phyloP scores from a whole-genome alignment of 2,797 vertebrate genomes.

The Malurus leucopterus region DNA sequence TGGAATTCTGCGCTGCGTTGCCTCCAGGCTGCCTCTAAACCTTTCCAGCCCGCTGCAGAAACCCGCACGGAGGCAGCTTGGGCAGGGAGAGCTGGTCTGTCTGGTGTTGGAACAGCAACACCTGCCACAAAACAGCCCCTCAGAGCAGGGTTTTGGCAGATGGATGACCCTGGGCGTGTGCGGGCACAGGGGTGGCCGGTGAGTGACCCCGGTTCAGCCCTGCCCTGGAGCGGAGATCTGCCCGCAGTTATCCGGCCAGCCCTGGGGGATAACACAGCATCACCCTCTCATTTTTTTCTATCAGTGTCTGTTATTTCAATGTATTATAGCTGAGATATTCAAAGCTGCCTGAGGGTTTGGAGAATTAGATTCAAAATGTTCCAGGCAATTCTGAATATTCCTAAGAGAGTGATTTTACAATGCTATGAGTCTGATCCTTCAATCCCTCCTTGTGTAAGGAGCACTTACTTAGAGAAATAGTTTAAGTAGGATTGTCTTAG shows the following conservation, averaged over 20 bases:
- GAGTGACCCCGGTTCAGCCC: neutral
- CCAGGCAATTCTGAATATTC: slow-evolving; percentile 54
- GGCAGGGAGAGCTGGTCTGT: neutral
- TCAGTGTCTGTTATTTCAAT: slow-evolving; percentile 33
- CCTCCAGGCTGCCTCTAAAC: accelerated
- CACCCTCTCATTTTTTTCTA: neutral
- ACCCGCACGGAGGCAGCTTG: neutral
- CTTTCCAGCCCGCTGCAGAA: neutral
- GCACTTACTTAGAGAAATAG: slow-evolving; percentile 46
- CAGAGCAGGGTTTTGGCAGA: accelerated
- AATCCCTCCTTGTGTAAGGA: slow-evolving; percentile 46
- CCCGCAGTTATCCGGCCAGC: accelerated
- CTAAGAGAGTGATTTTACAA: slow-evolving; percentile 53
- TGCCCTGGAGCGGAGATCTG: accelerated
- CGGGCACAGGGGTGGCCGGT: neutral
- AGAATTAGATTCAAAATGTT: slow-evolving; percentile 52
- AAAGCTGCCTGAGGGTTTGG: slow-evolving; percentile 51
- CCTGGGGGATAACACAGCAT: neutral
- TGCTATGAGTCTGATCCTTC: slow-evolving; percentile 54
- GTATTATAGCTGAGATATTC: slow-evolving; percentile 34
- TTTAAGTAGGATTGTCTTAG: slow-evolving; percentile 39
- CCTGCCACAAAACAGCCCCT: neutral
- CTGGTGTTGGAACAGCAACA: neutral
- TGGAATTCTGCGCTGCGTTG: neutral
- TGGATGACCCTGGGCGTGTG: accelerated